A percentile compares a stretch with the other conserved stretches of the same genome.
Evolutionary conservation across 2,113 vertebrate species (phyloP).

Genomic region (Caranx ignobilis): DNA sequence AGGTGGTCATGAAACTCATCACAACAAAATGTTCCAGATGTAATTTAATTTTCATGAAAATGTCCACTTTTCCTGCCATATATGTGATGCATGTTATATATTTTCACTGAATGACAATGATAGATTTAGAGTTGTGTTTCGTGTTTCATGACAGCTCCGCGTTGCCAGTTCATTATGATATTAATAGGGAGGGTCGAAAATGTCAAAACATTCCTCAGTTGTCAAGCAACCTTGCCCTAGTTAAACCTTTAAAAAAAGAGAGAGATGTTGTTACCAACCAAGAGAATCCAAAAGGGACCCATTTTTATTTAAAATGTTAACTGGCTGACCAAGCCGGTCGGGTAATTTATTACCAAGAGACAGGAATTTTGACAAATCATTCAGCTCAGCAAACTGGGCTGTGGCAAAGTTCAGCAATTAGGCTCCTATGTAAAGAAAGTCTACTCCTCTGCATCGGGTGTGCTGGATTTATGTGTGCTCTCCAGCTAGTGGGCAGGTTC

Average conservation of each 20-base stretch:
- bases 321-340: constrained; percentile 77
- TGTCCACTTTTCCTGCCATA: constrained; percentile 38
- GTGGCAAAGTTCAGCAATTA: constrained; percentile 99
- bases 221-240: constrained; percentile 60
- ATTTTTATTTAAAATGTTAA: constrained; percentile 87
- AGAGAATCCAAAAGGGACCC: constrained; percentile 82
- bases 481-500: constrained; percentile 80
- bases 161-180: constrained; percentile 47
- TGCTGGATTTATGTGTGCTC: constrained; percentile 93
- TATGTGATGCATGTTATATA: constrained; percentile 41
- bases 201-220: constrained; percentile 67
- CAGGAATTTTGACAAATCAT: constrained; percentile 96
- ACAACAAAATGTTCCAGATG: constrained; percentile 64
- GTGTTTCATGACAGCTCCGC: constrained; percentile 37
- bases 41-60: constrained; percentile 58
- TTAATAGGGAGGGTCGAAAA: constrained; percentile 58
- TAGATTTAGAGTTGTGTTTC: constrained; percentile 49
- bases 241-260: constrained; percentile 43
- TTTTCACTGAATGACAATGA: constrained; percentile 56
- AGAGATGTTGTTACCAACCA: constrained; percentile 67
- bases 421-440: constrained; percentile 90
- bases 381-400: constrained; percentile 92
- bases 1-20: constrained; percentile 71
- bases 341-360: constrained; percentile 92
- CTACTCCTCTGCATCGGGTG: constrained; percentile 80